Evolutionary conservation across 2,888 invertebrate genomes (phyloP), one percentile per base, ranked within the genome.

Genomic region (Tetramorium bicarinatum): DNA sequence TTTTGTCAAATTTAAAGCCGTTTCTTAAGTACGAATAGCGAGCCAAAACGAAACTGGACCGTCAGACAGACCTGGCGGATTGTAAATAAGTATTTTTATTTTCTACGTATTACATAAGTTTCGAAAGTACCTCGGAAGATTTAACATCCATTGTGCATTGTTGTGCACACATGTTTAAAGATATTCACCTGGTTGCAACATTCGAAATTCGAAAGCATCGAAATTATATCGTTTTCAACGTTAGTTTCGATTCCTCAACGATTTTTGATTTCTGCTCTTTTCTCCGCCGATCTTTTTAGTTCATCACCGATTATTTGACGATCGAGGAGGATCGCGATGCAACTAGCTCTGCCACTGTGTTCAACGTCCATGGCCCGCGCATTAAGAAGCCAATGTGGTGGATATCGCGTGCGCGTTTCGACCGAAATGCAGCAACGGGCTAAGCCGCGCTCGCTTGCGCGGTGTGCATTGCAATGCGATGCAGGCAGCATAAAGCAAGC

Each of bases 401-500:
- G 75, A 85, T 89, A 90, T 88, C 87, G 88, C 88, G 89, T 90
- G 89, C 87, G 88, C 87, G 84, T 90, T 88, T 87, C 88, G 87
- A 84, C 41, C 88, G 87, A 88, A 88, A 90, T 87, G 89, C 89
- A 85, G 88, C 89, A 83, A 86, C 87, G 85, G 88, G 86, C 86
- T 79, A 44, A 76, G 61, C 61, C 89, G 85, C 84, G 87, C 88
- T 83, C 86, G 87, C 76, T 66, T 76, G 44, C 87, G 84, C 85
- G 83, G 84, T 87, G 90, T 89, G 92, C 91, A 91, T 91, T 91
- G 91, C 92, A 91, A 92, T 92, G 92, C 91, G 92, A 92, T 91
- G 92, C 92, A 90, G 92, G 91, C 93, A 90, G 93, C 92, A 94
- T 94, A 93, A 94, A 94, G 94, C 94, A 94, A 94, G 94, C 94